These are phyloP conservation scores for Ptilonorhynchus violaceus DNA, from an alignment of 2,113 vertebrate genomes.

Conservation along the genomic window DNA sequence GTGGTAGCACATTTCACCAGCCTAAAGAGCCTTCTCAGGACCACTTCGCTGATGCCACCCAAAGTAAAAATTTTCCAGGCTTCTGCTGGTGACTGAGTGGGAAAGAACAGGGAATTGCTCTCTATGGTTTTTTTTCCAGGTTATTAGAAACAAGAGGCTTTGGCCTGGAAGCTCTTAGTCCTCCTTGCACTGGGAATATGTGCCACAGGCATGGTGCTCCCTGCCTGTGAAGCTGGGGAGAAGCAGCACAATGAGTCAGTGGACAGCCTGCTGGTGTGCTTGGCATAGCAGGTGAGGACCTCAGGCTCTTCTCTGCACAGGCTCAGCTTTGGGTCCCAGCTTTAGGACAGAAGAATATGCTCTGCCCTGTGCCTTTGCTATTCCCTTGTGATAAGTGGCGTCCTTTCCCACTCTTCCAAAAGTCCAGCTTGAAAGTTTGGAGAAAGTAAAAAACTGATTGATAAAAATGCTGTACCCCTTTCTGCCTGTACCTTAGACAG, in stretches of 20 bases:
- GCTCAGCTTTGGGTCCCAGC: background rate
- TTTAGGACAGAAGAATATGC: background rate
- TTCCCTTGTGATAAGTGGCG: background rate
- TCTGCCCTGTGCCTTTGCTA: background rate
- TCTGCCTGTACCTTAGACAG: background rate
- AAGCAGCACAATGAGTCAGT: background rate
- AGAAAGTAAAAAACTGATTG: background rate
- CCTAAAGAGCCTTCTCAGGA: background rate
- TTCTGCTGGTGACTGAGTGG: background rate
- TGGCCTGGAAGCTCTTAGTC: background rate
- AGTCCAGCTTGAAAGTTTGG: background rate
- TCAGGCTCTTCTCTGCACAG: rapidly evolving
- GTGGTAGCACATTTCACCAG: rapidly evolving
- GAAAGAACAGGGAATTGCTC: background rate
- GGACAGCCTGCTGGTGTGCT: background rate
- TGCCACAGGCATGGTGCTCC: rapidly evolving
- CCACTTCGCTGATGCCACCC: rapidly evolving
- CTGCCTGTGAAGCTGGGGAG: background rate
- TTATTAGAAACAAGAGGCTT: background rate
- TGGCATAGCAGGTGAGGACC: background rate
- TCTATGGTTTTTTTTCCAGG: rapidly evolving
- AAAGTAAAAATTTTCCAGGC: background rate
- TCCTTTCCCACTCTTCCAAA: background rate
- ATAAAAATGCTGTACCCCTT: rapidly evolving
- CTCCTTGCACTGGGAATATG: rapidly evolving